phyloP scores from a whole-genome alignment of 2,113 vertebrate genomes.

The Proterorhinus semilunaris region DNA sequence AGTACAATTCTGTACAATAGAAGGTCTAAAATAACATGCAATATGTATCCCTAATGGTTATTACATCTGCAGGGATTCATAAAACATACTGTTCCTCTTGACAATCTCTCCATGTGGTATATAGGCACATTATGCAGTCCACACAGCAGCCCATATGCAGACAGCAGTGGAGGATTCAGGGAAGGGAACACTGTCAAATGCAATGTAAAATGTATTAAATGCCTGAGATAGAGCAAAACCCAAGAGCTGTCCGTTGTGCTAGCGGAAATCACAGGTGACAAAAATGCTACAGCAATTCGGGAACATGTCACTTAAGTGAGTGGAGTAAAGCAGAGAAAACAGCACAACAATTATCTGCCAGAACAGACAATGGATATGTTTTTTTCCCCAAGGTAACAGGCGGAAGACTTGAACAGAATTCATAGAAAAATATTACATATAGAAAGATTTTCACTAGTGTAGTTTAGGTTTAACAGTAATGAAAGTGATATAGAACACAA shows the following conservation, averaged over 20 bases:
- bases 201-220: constrained; percentile 31
- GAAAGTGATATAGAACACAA: no score
- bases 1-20: constrained; percentile 6
- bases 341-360: constrained; percentile 12
- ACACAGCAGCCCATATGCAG: constrained; percentile 26
- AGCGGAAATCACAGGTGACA: constrained; percentile 28
- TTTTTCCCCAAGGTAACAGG: constrained; percentile 35
- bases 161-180: constrained; percentile 28
- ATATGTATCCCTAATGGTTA: constrained; percentile 5
- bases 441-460: no score
- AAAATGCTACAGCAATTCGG: background rate
- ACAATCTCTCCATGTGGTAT: constrained; percentile 18
- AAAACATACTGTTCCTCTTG: constrained; percentile 31
- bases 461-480: background rate
- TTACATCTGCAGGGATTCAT: constrained; percentile 22
- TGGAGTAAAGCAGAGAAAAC: background rate
- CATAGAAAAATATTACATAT: background rate
- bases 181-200: constrained; percentile 44
- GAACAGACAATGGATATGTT: constrained; percentile 1
- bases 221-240: constrained; percentile 23
- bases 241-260: background rate
- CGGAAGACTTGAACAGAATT: constrained; percentile 13
- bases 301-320: background rate
- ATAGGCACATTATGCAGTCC: constrained; percentile 21
- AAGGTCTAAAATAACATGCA: constrained; percentile 1